Base-by-base conservation (phyloP, 2,113 vertebrate species). In the Sapajus apella region DNA sequence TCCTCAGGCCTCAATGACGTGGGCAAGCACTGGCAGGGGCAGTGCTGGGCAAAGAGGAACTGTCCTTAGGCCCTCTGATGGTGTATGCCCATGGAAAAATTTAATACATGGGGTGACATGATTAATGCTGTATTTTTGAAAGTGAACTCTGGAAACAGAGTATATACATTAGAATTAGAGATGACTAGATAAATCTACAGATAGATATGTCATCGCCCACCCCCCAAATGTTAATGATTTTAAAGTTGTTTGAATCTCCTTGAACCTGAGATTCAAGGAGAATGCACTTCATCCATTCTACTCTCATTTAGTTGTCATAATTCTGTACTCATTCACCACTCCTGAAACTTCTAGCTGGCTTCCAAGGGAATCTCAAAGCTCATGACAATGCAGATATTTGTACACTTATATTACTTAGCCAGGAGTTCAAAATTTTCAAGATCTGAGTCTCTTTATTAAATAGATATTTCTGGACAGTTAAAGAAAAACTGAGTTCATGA, bases 91-190 rank as follows among this genome's bases (percentile, higher is more conserved):
- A 75, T 40, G 16, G 8, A 30, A 90, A 64, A 43, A 61, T 95
- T 97, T 43, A 47, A 79, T 94, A 61, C 66, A 75, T 0, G 6
- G 61, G 56, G 70, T 52, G 75, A 70, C 14, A n/a, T 37, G 37
- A 68, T 90, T 77, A 72, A 90, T 92, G 81, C 2, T 58, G 35
- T 94, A 55, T 55, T 84, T 96, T 81, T 96, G 64, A 85, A 96
- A 96, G 68, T 77, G 87, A 97, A 79, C 75, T 87, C 66, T 77
- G 64, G 56, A 84, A 94, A 81, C 6, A 73, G 43, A 14, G 45
- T 70, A 32, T 72, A 61, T 66, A 16, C 11, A 11, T 56, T 40
- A 72, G 58, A 87, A 84, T 87, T 80, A 81, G 40, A 56, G 35
- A 86, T 45, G 20, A 23, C 77, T 61, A 68, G 18, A 77, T 27